A percentile compares a stretch with the other conserved stretches of the same genome.
Evolutionary conservation across 2,113 vertebrate genomes (phyloP).

Genomic region (Platanista minor): DNA sequence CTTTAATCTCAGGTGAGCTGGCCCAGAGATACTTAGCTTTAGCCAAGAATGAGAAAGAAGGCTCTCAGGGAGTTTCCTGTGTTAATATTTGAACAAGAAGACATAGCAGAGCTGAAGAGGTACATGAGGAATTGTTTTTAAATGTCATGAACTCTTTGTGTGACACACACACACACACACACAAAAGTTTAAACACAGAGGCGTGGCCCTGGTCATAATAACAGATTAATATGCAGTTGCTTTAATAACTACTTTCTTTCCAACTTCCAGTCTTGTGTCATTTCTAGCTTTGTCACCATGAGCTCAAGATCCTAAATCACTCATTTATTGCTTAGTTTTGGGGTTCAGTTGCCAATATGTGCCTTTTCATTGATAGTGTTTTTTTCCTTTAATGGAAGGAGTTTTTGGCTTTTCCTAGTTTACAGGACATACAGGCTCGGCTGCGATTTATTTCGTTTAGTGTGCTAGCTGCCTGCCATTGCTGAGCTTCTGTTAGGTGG

Average conservation of each 20-base stretch:
- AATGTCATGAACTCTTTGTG: not conserved
- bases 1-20: not conserved
- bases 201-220: not conserved
- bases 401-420: not conserved
- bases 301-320: not conserved
- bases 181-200: not conserved
- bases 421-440: not conserved
- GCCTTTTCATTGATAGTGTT: not conserved
- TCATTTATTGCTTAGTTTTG: not conserved
- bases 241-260: not conserved
- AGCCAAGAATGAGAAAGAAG: not conserved
- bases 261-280: not conserved
- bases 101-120: not conserved
- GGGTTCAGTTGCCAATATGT: not conserved
- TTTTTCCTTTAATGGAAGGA: not conserved
- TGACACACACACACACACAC: not conserved
- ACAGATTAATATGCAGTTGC: not conserved
- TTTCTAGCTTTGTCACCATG: not conserved
- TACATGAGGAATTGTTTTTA: not conserved
- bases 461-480: not conserved
- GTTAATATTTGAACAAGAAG: slow-evolving; percentile 12
- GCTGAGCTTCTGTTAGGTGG: not conserved
- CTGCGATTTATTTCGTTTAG: rapidly evolving
- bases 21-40: not conserved
- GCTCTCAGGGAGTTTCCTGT: not conserved